Evolutionary conservation across 2,888 invertebrate species (phyloP).

Genomic region (Drosophila kanekoi): DNA sequence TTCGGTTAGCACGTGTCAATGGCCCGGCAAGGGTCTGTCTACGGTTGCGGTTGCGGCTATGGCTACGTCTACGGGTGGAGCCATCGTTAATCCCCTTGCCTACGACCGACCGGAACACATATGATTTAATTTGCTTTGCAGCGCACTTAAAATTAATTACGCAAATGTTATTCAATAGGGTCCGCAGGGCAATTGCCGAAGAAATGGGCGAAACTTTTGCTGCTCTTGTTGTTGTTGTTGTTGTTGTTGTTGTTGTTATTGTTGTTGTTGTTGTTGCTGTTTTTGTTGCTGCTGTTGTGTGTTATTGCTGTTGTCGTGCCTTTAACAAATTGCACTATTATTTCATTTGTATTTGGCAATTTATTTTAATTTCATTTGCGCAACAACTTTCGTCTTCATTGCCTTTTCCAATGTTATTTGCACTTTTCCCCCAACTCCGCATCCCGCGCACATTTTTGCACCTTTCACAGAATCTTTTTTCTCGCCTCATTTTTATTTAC

Average conservation of each 20-base stretch:
- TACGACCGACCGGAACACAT: constrained; percentile 8
- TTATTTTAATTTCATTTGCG: constrained; percentile 73
- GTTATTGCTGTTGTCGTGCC: constrained; percentile 33
- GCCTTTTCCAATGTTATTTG: constrained; percentile 49
- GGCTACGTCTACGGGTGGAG: not conserved
- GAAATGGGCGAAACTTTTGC: constrained; percentile 65
- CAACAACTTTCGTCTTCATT: constrained; percentile 81
- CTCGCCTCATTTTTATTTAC: constrained; percentile 27
- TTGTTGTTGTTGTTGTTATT: constrained; percentile 12
- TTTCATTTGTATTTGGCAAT: constrained; percentile 66
- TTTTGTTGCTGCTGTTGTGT: constrained; percentile 39
- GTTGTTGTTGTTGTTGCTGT: constrained; percentile 38
- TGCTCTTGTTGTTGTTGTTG: constrained; percentile 3
- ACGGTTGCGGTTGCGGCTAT: not conserved
- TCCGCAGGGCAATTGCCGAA: constrained; percentile 6
- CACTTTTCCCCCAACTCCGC: constrained; percentile 9
- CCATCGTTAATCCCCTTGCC: not conserved
- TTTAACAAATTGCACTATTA: constrained; percentile 74
- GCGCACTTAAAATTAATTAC: constrained; percentile 64
- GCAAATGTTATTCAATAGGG: constrained; percentile 75
- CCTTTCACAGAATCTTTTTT: constrained; percentile 76
- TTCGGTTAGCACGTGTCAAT: constrained; percentile 65
- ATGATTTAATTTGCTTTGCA: constrained; percentile 69
- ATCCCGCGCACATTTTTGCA: constrained; percentile 62
- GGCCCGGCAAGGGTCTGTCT: constrained; percentile 50